These are phyloP conservation scores for Limnephilus auricula DNA, from an alignment of 2,888 invertebrate genomes.

Conservation along the genomic window DNA sequence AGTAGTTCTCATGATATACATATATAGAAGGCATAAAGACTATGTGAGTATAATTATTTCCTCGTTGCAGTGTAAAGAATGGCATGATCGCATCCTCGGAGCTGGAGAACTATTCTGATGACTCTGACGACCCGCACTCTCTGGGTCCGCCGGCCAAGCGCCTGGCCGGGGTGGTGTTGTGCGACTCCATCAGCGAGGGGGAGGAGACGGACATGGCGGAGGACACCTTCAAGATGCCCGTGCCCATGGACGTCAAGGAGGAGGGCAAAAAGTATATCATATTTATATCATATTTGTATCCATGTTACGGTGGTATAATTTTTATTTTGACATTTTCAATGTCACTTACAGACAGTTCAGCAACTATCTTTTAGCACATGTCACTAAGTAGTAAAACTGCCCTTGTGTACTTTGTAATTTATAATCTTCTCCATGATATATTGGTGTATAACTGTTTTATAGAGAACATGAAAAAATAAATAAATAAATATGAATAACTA, in stretches of 20 bases:
- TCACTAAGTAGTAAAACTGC: no score
- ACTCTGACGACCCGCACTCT: constrained; percentile 65
- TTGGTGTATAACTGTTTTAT: no score
- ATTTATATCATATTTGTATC: no score
- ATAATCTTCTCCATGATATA: no score
- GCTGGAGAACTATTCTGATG: constrained; percentile 74
- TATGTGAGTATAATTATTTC: not conserved
- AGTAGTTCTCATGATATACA: not conserved
- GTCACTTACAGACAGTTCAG: no score
- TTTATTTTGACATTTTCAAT: no score
- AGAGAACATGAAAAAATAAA: no score
- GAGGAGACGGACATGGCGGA: constrained; percentile 71
- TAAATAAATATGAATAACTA: no score
- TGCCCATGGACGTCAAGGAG: constrained; percentile 68
- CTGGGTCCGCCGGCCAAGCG: constrained; percentile 70
- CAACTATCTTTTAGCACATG: no score
- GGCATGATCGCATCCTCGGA: constrained; percentile 84
- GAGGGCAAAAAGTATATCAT: constrained; percentile 70
- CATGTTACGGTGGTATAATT: no score
- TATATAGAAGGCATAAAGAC: constrained; percentile 15
- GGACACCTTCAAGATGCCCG: constrained; percentile 68
- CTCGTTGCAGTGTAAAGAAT: constrained; percentile 78
- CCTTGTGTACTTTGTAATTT: no score
- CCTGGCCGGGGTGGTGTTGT: constrained; percentile 69
- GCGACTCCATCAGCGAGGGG: constrained; percentile 74